phyloP scores from a whole-genome alignment of 2,797 vertebrate species.

The Micromesistius poutassou region DNA sequence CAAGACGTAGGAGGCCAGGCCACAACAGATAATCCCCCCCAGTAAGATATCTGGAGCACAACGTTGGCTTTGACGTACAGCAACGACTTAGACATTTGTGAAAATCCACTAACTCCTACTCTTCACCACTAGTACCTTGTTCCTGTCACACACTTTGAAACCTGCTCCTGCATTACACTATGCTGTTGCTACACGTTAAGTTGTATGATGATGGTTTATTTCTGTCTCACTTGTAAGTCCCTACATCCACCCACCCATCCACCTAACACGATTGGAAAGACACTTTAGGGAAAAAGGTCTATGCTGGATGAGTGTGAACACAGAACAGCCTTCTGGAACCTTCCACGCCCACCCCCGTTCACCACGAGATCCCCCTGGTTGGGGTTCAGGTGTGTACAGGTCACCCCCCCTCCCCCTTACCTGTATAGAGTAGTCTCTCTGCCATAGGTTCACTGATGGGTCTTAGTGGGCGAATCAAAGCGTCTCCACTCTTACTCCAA shows the following conservation, averaged over 20 bases:
- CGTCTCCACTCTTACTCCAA: constrained; percentile 26
- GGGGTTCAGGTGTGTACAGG: background rate
- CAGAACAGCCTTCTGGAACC: background rate
- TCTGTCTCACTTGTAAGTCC: too few relatives aligned
- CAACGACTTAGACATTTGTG: background rate
- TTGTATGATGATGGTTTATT: background rate
- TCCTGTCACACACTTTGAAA: background rate
- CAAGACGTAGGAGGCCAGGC: too few relatives aligned
- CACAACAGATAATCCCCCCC: background rate
- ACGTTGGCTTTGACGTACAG: background rate
- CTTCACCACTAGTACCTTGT: too few relatives aligned
- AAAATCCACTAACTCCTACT: background rate
- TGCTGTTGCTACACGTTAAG: background rate
- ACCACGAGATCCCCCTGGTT: background rate
- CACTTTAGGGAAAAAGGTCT: too few relatives aligned
- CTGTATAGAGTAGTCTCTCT: constrained; percentile 55
- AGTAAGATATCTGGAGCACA: background rate
- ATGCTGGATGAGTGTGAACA: background rate
- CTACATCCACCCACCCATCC: too few relatives aligned
- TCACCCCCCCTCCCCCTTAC: constrained; percentile 36
- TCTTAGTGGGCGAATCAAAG: constrained; percentile 37
- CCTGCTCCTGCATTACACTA: background rate
- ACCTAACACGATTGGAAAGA: too few relatives aligned
- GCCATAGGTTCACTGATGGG: constrained; percentile 60
- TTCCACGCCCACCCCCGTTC: background rate